Percentiles rank a stretch among this genome's conserved stretches.
Evolutionary conservation across 2,113 vertebrate genomes (phyloP).

Genomic region (Cinclus cinclus): DNA sequence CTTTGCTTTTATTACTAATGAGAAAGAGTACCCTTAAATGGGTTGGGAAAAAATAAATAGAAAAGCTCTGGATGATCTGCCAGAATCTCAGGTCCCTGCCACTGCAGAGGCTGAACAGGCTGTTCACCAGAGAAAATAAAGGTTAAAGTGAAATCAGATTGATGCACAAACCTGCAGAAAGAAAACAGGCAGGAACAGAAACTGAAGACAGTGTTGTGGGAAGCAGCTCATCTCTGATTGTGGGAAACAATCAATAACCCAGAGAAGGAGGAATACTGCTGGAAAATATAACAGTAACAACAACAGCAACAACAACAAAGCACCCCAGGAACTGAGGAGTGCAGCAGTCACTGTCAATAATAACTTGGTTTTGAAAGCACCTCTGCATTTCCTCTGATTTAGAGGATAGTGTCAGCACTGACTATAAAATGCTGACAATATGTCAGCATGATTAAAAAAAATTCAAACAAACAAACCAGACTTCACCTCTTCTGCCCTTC

Average conservation of each 20-base stretch:
- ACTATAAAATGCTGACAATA: not conserved
- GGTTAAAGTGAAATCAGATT: not conserved
- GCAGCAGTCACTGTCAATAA: not conserved
- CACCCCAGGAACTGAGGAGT: not conserved
- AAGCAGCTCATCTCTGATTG: not conserved
- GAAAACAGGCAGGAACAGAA: not conserved
- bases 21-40: not conserved
- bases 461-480: not conserved
- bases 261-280: not conserved
- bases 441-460: not conserved
- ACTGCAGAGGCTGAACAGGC: not conserved
- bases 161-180: not conserved
- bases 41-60: not conserved
- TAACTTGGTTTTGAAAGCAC: not conserved
- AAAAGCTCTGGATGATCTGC: not conserved
- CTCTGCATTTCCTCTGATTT: not conserved
- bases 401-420: not conserved
- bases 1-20: not conserved
- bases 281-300: not conserved
- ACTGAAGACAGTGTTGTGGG: not conserved
- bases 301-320: not conserved
- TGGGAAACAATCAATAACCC: not conserved
- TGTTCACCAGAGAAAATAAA: not conserved
- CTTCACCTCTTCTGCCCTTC: not conserved
- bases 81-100: not conserved